These are phyloP conservation scores for Siniperca obscura DNA, from an alignment of 2,797 vertebrate genomes.

Conservation along the genomic window DNA sequence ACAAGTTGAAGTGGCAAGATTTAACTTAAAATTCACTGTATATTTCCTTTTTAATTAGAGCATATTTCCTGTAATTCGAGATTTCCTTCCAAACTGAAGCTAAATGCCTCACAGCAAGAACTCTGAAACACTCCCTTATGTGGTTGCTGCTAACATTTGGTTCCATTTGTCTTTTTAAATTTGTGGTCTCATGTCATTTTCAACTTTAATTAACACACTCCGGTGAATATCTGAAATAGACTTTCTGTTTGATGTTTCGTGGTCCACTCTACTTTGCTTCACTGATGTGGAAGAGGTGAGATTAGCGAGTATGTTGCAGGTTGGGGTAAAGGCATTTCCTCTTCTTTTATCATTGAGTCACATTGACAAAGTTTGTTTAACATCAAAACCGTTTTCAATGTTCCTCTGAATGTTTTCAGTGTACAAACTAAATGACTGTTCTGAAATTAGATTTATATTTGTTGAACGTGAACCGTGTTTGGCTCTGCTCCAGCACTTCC, in stretches of 20 bases:
- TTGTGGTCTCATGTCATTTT: background rate
- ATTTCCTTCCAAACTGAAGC: background rate
- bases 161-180: background rate
- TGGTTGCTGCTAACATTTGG: slow-evolving; percentile 5
- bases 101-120: background rate
- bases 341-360: background rate
- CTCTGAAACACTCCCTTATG: background rate
- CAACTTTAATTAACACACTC: background rate
- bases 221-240: background rate
- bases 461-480: background rate
- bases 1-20: background rate
- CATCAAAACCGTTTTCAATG: background rate
- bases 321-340: background rate
- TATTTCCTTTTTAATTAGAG: background rate
- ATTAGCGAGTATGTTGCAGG: background rate
- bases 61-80: background rate
- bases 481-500: slow-evolving; percentile 16
- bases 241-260: slow-evolving; percentile 1
- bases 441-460: background rate
- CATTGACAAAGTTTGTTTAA: background rate
- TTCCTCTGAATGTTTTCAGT: slow-evolving; percentile 27
- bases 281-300: background rate
- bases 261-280: background rate
- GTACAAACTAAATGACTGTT: slow-evolving; percentile 18
- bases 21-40: background rate